These are phyloP conservation scores for Temnopleurus reevesii DNA, from an alignment of 53 echinoderm and acorn worm genomes.

Conservation along the genomic window DNA sequence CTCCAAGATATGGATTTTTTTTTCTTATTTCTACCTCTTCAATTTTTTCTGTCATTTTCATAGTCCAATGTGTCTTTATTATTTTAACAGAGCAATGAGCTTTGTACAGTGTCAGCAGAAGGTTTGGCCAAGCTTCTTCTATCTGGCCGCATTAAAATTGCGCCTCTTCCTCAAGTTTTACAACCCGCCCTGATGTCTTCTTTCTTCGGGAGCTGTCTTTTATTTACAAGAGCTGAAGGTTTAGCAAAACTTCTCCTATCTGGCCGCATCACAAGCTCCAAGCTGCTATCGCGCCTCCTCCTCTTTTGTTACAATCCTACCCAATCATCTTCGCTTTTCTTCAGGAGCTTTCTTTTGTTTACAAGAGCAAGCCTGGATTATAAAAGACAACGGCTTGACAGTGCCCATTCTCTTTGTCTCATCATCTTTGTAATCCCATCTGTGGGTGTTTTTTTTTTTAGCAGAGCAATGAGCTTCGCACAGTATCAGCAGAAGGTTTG, in stretches of 20 bases:
- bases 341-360: slow-evolving; percentile 87
- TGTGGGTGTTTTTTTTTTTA: too few species aligned
- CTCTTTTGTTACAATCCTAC: slow-evolving; percentile 97
- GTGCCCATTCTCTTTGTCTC: too few species aligned
- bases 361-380: too few species aligned
- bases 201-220: too few species aligned
- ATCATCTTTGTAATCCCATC: too few species aligned
- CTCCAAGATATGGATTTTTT: too few species aligned
- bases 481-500: slow-evolving; percentile 87
- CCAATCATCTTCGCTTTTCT: slow-evolving; percentile 75
- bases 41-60: too few species aligned
- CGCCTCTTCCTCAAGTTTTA: slow-evolving; percentile 90
- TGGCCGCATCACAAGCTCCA: slow-evolving; percentile 83
- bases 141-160: slow-evolving; percentile 86
- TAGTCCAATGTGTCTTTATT: too few species aligned
- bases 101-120: slow-evolving; percentile 87
- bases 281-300: slow-evolving; percentile 86
- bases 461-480: slow-evolving; percentile 87
- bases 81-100: too few species aligned
- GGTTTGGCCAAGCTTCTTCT: slow-evolving; percentile 88
- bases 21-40: too few species aligned
- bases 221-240: slow-evolving; percentile 89
- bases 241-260: slow-evolving; percentile 89
- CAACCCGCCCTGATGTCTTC: too few species aligned
- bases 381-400: too few species aligned